These are phyloP conservation scores for Sturnira hondurensis DNA, from an alignment of 2,113 vertebrate genomes.

Conservation along the genomic window DNA sequence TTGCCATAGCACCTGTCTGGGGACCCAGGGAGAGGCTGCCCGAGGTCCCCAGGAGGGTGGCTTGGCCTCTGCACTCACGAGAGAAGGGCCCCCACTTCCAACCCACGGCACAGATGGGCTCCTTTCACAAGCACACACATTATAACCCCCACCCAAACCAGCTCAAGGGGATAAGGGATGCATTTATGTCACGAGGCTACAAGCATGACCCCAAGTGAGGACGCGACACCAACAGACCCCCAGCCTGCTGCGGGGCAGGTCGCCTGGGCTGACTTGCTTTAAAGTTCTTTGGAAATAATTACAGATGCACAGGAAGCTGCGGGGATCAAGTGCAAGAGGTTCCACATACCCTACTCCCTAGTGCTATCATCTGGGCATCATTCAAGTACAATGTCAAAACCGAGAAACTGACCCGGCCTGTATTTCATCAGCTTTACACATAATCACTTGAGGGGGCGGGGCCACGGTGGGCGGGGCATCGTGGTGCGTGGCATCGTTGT, in stretches of 20 bases:
- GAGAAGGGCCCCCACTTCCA: neutral
- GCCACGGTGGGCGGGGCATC: too few relatives aligned
- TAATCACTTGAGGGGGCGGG: neutral
- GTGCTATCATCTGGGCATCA: neutral
- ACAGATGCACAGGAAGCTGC: neutral
- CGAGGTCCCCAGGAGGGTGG: neutral
- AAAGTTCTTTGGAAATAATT: neutral
- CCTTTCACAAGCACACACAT: neutral
- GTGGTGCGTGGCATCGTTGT: neutral
- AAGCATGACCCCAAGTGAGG: neutral
- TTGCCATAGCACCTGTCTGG: constrained; percentile 45
- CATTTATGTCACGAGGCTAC: neutral
- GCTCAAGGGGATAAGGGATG: neutral
- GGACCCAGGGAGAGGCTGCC: constrained; percentile 52
- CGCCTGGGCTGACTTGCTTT: neutral
- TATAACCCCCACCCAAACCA: neutral
- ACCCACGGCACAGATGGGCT: neutral
- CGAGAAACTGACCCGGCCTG: neutral
- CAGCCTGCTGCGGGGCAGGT: rapidly evolving
- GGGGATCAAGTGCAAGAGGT: neutral
- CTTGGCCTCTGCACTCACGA: neutral
- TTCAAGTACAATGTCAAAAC: neutral
- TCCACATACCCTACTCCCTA: too few relatives aligned
- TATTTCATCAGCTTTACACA: neutral
- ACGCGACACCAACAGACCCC: neutral